These are phyloP conservation scores for Myathropa florea DNA, from an alignment of 2,888 invertebrate species.

Conservation along the genomic window DNA sequence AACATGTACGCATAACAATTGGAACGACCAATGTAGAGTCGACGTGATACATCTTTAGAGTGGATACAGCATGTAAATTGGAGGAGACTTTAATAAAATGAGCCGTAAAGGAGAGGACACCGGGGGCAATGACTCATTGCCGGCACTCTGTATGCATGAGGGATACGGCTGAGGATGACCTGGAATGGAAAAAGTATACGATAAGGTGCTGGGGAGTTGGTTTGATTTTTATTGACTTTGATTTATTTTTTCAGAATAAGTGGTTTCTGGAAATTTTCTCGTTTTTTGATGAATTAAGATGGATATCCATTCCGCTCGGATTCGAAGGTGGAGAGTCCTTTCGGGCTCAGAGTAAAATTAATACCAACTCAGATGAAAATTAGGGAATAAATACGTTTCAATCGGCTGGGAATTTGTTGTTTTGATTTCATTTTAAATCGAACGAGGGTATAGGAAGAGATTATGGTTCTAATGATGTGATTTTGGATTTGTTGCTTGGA, in stretches of 20 bases:
- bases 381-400: not conserved
- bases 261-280: not conserved
- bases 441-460: not conserved
- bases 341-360: not conserved
- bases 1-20: constrained; percentile 49
- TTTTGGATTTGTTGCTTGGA: not conserved
- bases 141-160: constrained; percentile 32
- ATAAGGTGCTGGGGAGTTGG: constrained; percentile 4
- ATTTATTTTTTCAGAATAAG: constrained; percentile 19
- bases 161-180: not conserved
- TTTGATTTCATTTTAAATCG: not conserved
- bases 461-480: no score
- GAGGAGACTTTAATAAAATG: constrained; percentile 56
- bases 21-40: constrained; percentile 52
- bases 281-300: not conserved
- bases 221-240: constrained; percentile 17
- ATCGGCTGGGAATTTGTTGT: not conserved
- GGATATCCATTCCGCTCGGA: not conserved
- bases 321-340: not conserved
- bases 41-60: constrained; percentile 49
- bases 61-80: constrained; percentile 63
- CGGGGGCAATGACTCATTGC: constrained; percentile 40
- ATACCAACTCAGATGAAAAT: not conserved
- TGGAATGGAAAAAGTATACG: not conserved
- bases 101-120: constrained; percentile 16